These are phyloP conservation scores for Tympanuchus pallidicinctus DNA, from an alignment of 2,113 vertebrate genomes.

Conservation along the genomic window DNA sequence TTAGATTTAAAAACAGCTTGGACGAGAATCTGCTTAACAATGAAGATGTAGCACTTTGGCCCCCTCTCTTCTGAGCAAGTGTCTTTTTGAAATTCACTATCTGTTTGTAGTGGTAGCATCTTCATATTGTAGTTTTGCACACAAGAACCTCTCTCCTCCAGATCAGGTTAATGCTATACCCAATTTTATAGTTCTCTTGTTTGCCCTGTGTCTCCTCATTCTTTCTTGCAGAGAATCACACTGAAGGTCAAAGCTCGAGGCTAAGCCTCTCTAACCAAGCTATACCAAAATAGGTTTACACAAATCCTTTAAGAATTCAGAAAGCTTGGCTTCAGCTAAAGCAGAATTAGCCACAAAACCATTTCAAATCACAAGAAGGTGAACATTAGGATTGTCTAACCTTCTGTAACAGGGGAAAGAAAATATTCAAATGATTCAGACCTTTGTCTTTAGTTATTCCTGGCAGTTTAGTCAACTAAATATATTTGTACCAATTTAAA, in stretches of 20 bases:
- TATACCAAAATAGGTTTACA: slow-evolving; percentile 58
- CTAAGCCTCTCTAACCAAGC: slow-evolving; percentile 57
- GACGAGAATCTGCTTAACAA: background rate
- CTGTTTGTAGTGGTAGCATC: background rate
- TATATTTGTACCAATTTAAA: background rate
- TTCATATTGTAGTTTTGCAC: background rate
- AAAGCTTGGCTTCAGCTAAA: slow-evolving; percentile 36
- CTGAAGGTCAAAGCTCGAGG: slow-evolving; percentile 40
- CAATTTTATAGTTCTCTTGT: background rate
- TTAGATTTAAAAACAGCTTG: background rate
- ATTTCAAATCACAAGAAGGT: slow-evolving; percentile 33
- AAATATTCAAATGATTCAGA: background rate
- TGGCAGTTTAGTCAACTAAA: background rate
- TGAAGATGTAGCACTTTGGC: background rate
- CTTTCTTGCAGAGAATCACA: background rate
- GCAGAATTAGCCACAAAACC: slow-evolving; percentile 28
- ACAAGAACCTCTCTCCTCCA: background rate
- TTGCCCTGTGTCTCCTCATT: background rate
- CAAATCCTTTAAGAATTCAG: slow-evolving; percentile 63
- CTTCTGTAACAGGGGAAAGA: background rate
- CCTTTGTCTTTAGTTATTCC: background rate
- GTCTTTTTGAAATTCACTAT: background rate
- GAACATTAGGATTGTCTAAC: background rate
- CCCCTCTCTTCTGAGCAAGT: background rate
- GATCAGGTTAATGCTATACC: background rate